phyloP scores from a whole-genome alignment of 2,888 invertebrate genomes.

The Neoaliturus tenellus region DNA sequence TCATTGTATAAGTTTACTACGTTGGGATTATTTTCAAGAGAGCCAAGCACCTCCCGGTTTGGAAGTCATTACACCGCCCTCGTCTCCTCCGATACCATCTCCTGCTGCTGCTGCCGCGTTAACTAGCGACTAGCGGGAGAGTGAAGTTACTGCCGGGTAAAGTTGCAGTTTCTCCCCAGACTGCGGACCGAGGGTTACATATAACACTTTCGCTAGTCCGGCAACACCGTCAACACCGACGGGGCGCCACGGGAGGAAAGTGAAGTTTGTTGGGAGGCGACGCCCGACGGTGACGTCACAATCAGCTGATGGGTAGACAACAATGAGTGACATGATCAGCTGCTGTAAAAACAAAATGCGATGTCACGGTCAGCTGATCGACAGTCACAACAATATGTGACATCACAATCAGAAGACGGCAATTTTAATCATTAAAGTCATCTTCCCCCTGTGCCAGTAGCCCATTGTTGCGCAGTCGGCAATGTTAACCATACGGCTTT shows the following conservation, averaged over 20 bases:
- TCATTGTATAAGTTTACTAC: neutral
- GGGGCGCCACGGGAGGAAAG: neutral
- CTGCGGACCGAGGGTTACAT: neutral
- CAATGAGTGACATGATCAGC: too few relatives aligned
- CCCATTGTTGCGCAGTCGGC: too few relatives aligned
- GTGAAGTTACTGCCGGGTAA: neutral
- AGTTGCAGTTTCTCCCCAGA: neutral
- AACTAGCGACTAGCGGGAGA: neutral
- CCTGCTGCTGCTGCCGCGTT: neutral
- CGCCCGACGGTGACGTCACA: neutral
- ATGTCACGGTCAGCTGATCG: too few relatives aligned
- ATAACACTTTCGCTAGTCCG: neutral
- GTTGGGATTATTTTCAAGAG: neutral
- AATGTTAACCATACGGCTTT: too few relatives aligned
- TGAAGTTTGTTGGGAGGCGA: neutral
- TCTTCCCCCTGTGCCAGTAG: too few relatives aligned
- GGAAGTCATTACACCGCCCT: neutral
- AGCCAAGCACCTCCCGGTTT: neutral
- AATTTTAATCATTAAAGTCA: too few relatives aligned
- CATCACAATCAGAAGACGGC: too few relatives aligned
- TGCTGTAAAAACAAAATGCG: too few relatives aligned
- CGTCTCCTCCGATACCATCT: neutral
- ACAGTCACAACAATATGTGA: too few relatives aligned
- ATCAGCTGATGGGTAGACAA: too few relatives aligned
- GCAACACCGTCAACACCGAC: neutral